These are phyloP conservation scores for Nothoprocta pentlandii DNA, from an alignment of 2,113 vertebrate genomes.

Conservation along the genomic window DNA sequence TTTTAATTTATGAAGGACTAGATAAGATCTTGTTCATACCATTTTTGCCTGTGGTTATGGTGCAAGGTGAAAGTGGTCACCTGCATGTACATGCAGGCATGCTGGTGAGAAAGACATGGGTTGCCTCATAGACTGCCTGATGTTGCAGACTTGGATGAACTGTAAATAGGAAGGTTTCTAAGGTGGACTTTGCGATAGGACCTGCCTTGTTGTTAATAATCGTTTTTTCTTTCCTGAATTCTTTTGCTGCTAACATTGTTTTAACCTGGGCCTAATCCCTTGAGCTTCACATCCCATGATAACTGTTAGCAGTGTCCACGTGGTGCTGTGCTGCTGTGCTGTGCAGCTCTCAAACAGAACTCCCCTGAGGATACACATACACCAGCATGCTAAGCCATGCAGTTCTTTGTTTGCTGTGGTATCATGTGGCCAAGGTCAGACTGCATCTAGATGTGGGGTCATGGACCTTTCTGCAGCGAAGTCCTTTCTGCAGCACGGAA, in stretches of 20 bases:
- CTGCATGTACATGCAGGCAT: not conserved
- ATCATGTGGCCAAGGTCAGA: not conserved
- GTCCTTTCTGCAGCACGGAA: not conserved
- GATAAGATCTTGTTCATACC: not conserved
- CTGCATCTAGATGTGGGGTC: not conserved
- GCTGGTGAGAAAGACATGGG: not conserved
- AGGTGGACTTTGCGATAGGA: not conserved
- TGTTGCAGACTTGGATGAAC: not conserved
- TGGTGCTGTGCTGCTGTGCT: not conserved
- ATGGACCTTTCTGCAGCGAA: not conserved
- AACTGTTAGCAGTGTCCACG: not conserved
- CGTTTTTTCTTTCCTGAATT: not conserved
- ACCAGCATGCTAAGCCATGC: not conserved
- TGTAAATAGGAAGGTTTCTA: not conserved
- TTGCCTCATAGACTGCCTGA: not conserved
- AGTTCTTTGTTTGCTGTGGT: not conserved
- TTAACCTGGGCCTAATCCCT: not conserved
- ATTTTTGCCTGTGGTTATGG: not conserved
- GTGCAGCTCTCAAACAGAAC: not conserved
- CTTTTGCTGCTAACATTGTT: not conserved
- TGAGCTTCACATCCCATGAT: rapidly evolving
- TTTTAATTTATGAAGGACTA: not conserved
- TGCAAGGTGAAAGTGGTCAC: not conserved
- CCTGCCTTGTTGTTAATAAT: not conserved
- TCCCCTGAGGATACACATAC: not conserved